Conservation (phyloP, 2,888 invertebrate genomes). For the Drosophila formosana region DNA sequence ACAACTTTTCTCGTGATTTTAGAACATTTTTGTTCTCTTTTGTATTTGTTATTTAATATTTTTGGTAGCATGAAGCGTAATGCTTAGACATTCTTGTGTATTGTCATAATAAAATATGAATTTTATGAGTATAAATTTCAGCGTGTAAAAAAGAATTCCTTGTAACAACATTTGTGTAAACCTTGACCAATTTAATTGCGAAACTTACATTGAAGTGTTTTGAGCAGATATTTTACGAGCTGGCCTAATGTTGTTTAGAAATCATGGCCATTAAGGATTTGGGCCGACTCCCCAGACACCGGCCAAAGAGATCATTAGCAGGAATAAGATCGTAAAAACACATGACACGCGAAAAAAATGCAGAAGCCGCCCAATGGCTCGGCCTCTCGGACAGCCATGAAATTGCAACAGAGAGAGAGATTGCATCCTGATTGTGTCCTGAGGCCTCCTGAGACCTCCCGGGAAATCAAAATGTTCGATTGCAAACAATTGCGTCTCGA, state of each 20-base stretch:
- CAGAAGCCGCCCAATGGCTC: conserved; percentile 60
- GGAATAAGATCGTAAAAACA: conserved; percentile 78
- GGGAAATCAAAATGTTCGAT: conserved; percentile 71
- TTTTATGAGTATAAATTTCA: neutral
- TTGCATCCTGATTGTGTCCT: conserved; percentile 18
- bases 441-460: conserved; percentile 61
- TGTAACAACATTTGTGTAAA: conserved; percentile 2
- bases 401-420: conserved; percentile 53
- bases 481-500: conserved; percentile 72
- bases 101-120: neutral
- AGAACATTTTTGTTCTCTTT: too few relatives aligned
- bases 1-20: too few relatives aligned
- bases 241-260: conserved; percentile 46
- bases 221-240: neutral
- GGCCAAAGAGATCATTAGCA: conserved; percentile 69
- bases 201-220: conserved; percentile 39
- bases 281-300: conserved; percentile 19
- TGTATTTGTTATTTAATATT: neutral
- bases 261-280: conserved; percentile 42
- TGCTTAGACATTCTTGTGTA: neutral
- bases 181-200: conserved; percentile 42
- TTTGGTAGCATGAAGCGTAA: too few relatives aligned
- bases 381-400: conserved; percentile 65
- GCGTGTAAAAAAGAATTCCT: neutral
- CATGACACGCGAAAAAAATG: conserved; percentile 73